Evolutionary conservation across 2,888 invertebrate species (phyloP).

Genomic region (Subacronicta megacephala): DNA sequence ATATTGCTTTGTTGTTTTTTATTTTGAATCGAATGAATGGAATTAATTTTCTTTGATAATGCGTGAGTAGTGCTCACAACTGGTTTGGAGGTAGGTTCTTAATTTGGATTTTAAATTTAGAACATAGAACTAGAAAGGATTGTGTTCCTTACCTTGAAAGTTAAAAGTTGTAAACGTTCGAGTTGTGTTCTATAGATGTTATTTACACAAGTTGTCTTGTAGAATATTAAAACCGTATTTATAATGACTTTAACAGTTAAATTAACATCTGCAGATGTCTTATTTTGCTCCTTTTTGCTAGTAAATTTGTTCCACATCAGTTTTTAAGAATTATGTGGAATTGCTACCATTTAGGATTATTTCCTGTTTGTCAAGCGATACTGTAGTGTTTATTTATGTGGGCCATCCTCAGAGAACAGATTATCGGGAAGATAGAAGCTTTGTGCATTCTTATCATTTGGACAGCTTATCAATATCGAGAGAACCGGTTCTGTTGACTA

Average conservation of each 20-base stretch:
- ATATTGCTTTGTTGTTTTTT: slow-evolving; percentile 60
- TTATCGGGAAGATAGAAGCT: slow-evolving; percentile 37
- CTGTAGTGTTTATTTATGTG: slow-evolving; percentile 1
- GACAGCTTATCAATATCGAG: slow-evolving; percentile 29
- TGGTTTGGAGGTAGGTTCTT: slow-evolving; percentile 6
- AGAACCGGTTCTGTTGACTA: slow-evolving; percentile 15
- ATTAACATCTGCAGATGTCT: neutral
- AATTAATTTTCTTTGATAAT: slow-evolving; percentile 44
- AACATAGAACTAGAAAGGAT: slow-evolving; percentile 50
- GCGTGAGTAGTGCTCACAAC: slow-evolving; percentile 1
- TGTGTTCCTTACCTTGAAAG: slow-evolving; percentile 55
- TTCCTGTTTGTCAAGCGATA: slow-evolving; percentile 3
- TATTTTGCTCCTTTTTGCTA: no score
- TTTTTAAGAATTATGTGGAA: no score
- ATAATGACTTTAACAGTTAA: neutral
- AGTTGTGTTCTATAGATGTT: slow-evolving; percentile 15
- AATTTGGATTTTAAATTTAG: slow-evolving; percentile 10
- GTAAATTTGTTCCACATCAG: no score
- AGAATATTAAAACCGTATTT: slow-evolving; percentile 3
- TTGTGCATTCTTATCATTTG: slow-evolving; percentile 40
- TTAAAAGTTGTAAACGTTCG: slow-evolving; percentile 46
- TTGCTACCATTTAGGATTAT: no score
- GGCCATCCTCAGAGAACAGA: slow-evolving; percentile 20
- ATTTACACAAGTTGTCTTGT: slow-evolving; percentile 41
- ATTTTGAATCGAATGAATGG: slow-evolving; percentile 52